Evolutionary conservation across 53 echinoderm and acorn worm genomes (phyloP).

Genomic region (Holothuria scabra): DNA sequence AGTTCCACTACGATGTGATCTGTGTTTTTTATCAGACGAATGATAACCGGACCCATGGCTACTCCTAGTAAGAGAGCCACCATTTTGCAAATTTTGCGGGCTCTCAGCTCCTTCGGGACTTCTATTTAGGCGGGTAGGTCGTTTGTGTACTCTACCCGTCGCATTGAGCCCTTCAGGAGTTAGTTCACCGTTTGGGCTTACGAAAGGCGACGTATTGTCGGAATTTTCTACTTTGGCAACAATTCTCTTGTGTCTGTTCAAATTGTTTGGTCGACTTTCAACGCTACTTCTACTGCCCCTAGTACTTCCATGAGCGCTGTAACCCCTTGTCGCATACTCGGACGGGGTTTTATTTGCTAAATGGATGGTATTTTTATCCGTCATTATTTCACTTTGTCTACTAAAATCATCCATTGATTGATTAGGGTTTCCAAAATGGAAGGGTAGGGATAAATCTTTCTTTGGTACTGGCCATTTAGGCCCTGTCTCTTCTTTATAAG

Average conservation of each 20-base stretch:
- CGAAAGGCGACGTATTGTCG: slow-evolving; percentile 74
- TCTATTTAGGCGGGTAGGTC: slow-evolving; percentile 44
- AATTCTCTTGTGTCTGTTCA: slow-evolving; percentile 42
- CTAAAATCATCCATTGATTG: slow-evolving; percentile 76
- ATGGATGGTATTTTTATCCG: slow-evolving; percentile 82
- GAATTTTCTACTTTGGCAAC: slow-evolving; percentile 67
- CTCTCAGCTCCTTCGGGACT: slow-evolving; percentile 71
- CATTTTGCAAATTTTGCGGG: slow-evolving; percentile 34
- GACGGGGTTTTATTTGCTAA: slow-evolving; percentile 75
- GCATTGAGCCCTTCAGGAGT: slow-evolving; percentile 81
- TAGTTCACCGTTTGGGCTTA: slow-evolving; percentile 80
- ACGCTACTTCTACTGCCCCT: slow-evolving; percentile 72
- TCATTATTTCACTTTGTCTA: slow-evolving; percentile 74
- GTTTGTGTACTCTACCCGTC: slow-evolving; percentile 46
- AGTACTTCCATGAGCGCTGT: slow-evolving; percentile 65
- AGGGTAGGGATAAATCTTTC: slow-evolving; percentile 70
- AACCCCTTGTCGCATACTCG: slow-evolving; percentile 66
- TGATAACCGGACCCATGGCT: neutral
- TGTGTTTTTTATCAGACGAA: slow-evolving; percentile 21
- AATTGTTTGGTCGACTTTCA: slow-evolving; percentile 18
- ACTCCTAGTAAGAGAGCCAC: neutral
- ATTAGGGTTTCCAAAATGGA: slow-evolving; percentile 54
- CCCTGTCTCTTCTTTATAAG: slow-evolving; percentile 72
- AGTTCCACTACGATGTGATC: slow-evolving; percentile 31
- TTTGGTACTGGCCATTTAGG: slow-evolving; percentile 60